These are phyloP conservation scores for Phyllotreta cruciferae DNA, from an alignment of 2,888 invertebrate species.

Conservation along the genomic window DNA sequence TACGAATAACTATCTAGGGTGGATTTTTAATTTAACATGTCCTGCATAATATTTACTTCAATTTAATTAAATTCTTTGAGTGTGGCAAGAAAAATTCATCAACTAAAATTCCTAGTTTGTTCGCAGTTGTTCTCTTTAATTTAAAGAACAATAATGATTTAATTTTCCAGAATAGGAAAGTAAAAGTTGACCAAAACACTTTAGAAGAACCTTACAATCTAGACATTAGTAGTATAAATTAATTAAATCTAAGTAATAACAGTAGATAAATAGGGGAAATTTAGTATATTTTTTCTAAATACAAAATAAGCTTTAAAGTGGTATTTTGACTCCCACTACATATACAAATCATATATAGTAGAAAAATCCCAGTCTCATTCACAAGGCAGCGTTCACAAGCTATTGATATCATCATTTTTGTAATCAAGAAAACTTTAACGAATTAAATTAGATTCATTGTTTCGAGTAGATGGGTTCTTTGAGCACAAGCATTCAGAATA, in stretches of 20 bases:
- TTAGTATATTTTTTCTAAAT: conserved; percentile 36
- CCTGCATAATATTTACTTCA: not conserved
- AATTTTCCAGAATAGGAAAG: conserved; percentile 28
- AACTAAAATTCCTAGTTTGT: conserved; percentile 15
- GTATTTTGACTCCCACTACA: conserved; percentile 37
- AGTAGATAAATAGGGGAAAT: conserved; percentile 38
- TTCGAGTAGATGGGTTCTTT: too few relatives aligned
- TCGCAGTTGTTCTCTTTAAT: conserved; percentile 22
- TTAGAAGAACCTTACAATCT: conserved; percentile 15
- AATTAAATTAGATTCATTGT: too few relatives aligned
- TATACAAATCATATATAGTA: conserved; percentile 44
- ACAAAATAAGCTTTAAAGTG: conserved; percentile 41
- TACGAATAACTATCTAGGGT: conserved; percentile 11
- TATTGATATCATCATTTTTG: conserved; percentile 40
- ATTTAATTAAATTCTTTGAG: not conserved
- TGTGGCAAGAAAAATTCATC: conserved; percentile 5
- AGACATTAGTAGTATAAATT: conserved; percentile 39
- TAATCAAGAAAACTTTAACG: conserved; percentile 9
- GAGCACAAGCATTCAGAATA: too few relatives aligned
- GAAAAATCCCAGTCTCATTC: conserved; percentile 58
- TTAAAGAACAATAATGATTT: conserved; percentile 37
- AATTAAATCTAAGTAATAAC: conserved; percentile 38
- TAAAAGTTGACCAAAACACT: conserved; percentile 18
- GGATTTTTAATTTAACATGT: conserved; percentile 8
- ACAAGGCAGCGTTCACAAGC: conserved; percentile 56